phyloP scores from a whole-genome alignment of 92 coral and sea anemone species.

The Blastomussa wellsi region DNA sequence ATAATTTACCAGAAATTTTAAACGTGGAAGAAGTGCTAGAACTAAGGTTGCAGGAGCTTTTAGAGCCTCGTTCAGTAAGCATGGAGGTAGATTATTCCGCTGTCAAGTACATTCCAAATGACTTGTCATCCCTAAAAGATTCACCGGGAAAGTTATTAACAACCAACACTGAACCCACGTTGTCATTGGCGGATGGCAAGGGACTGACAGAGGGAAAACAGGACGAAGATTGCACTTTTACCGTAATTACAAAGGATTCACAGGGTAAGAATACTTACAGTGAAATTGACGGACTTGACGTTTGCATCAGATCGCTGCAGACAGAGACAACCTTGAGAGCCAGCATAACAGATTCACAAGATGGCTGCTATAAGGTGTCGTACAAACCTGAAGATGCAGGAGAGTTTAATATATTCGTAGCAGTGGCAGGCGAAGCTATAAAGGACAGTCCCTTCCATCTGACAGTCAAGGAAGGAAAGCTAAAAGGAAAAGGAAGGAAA shows the following conservation, averaged over 20 bases:
- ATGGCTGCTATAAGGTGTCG: slow-evolving; percentile 2
- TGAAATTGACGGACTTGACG: not conserved
- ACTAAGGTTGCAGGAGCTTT: not conserved
- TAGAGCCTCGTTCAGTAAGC: too few relatives aligned
- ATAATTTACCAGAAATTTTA: slow-evolving; percentile 15
- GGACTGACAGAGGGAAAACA: not conserved
- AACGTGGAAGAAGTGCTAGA: slow-evolving; percentile 15
- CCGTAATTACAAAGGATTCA: not conserved
- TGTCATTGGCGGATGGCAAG: not conserved
- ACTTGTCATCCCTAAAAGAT: not conserved
- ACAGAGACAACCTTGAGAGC: not conserved
- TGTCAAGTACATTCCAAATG: not conserved
- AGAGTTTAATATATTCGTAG: not conserved
- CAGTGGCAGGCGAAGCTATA: not conserved
- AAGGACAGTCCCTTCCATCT: slow-evolving; percentile 12
- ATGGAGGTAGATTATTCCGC: not conserved
- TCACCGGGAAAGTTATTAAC: not conserved
- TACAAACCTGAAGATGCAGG: slow-evolving; percentile 13
- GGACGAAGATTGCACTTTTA: not conserved
- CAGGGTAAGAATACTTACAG: not conserved
- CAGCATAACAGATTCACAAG: not conserved
- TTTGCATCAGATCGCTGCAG: not conserved
- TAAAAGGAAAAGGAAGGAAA: not conserved
- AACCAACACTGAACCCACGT: not conserved
- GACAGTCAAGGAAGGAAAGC: not conserved